Evolutionary conservation across 2,113 vertebrate species (phyloP).

Genomic region (Odontophorus gujanensis): DNA sequence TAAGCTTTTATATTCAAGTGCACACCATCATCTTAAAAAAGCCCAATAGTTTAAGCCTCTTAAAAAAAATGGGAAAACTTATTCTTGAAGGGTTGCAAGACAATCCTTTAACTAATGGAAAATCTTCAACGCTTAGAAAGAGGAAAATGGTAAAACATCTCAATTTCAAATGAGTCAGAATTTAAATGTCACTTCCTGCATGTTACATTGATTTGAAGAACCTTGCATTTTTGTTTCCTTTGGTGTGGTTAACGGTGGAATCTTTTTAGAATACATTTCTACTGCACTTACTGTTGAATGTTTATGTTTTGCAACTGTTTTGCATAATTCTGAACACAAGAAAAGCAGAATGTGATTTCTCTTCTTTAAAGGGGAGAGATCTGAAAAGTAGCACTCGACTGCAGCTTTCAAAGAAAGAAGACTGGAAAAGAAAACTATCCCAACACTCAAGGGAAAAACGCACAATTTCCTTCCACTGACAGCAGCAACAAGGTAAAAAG

Average conservation of each 20-base stretch:
- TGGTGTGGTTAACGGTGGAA: conserved; percentile 58
- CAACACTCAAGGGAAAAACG: conserved; percentile 4
- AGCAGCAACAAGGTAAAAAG: not conserved
- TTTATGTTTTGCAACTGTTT: conserved; percentile 24
- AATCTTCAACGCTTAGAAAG: conserved; percentile 30
- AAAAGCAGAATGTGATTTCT: conserved; percentile 28
- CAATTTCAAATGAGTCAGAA: conserved; percentile 62
- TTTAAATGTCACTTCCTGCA: conserved; percentile 69
- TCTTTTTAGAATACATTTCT: conserved; percentile 46
- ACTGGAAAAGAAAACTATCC: not conserved
- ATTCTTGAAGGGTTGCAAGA: conserved; percentile 29
- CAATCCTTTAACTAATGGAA: conserved; percentile 46
- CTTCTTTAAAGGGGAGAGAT: not conserved
- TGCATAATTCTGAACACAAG: conserved; percentile 41
- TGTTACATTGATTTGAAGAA: conserved; percentile 48
- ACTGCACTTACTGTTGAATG: conserved; percentile 24
- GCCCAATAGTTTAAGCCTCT: not conserved
- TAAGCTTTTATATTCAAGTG: not conserved
- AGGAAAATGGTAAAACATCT: conserved; percentile 41
- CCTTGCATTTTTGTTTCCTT: conserved; percentile 60
- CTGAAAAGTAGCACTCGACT: not conserved
- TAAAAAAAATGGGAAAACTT: conserved; percentile 28
- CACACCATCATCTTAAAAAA: not conserved
- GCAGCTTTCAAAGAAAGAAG: conserved; percentile 1
- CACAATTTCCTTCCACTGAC: conserved; percentile 16